Evolutionary conservation across 2,113 vertebrate genomes (phyloP).

Genomic region (Corvus cornix): DNA sequence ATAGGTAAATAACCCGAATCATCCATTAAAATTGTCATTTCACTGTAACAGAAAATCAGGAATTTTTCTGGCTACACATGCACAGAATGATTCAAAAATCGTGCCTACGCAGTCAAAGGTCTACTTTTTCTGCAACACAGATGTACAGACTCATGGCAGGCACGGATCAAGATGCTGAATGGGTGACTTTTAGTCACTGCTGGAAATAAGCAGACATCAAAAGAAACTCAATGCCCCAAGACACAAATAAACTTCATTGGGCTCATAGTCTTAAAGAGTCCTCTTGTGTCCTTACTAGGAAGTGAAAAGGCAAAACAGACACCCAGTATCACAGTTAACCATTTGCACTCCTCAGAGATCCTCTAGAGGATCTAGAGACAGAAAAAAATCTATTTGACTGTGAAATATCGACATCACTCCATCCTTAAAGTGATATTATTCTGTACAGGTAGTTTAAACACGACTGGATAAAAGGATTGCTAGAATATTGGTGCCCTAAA

Average conservation of each 20-base stretch:
- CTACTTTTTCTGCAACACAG: background rate
- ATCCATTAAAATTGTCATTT: background rate
- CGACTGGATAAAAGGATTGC: background rate
- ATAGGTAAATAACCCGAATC: background rate
- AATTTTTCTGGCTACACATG: background rate
- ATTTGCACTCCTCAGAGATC: background rate
- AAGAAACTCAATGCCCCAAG: background rate
- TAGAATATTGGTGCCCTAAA: background rate
- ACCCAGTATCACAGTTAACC: background rate
- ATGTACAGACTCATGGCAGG: background rate
- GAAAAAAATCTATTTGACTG: background rate
- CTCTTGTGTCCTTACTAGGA: background rate
- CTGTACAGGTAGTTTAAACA: background rate
- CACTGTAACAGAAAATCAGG: background rate
- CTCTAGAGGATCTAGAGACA: background rate
- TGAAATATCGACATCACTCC: background rate
- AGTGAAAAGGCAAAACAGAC: background rate
- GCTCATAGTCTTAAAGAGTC: background rate
- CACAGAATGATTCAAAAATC: background rate
- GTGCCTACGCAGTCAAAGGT: background rate
- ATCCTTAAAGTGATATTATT: background rate
- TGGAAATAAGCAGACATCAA: slow-evolving; percentile 17
- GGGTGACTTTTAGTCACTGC: slow-evolving; percentile 20
- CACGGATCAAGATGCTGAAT: background rate
- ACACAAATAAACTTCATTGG: slow-evolving; percentile 24